Evolutionary conservation across 2,888 invertebrate genomes (phyloP), one percentile per base, ranked within the genome.

Genomic region (Drosophila diplacantha): DNA sequence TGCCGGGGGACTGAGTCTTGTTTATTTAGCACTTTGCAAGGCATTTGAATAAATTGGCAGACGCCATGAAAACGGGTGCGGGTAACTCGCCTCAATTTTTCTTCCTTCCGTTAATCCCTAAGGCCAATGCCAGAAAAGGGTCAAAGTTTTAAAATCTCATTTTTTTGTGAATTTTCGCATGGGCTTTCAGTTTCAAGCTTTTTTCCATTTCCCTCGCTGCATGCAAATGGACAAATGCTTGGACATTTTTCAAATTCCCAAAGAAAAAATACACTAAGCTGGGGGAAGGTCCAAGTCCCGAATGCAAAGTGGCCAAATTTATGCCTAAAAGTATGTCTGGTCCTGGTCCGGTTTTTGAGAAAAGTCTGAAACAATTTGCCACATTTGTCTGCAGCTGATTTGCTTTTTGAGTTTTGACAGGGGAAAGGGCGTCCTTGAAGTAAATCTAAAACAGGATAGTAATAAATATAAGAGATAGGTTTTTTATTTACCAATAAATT

Each of bases 21-120:
- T 83, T 81, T 81, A 83, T 83, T 81, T 83, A 83, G 80, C 83
- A 84, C 84, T 84, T 83, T 83, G 78, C 74, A 62, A 81, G 73
- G 74, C 83, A 85, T 84, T 85, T 85, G 83, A 84, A 84, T 84
- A 85, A 85, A 78, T 85, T 85, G 77, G 70, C 81, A 70, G 72
- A 70, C 65, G 74, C 68, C 65, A 63, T 52, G 60, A 53, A 76
- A 66, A 69, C 64, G 62, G 72, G 73, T 63, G 68, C 67, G 73
- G 67, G 72, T 63, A 75, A 75, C 75, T 72, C 75, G 73, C 70
- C 74, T 72, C 77, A 70, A 80, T 82, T 80, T 80, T 71, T 82
- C 82, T 71, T 74, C 54, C 63, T 39, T 50, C 60, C 41, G n/a
- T 55, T 77, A 77, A 84, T 77, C 82, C 79, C 71, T 66, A 59